These are phyloP conservation scores for Caenorhabditis inopinata DNA, from an alignment of 1,140 invertebrate species.

Conservation along the genomic window DNA sequence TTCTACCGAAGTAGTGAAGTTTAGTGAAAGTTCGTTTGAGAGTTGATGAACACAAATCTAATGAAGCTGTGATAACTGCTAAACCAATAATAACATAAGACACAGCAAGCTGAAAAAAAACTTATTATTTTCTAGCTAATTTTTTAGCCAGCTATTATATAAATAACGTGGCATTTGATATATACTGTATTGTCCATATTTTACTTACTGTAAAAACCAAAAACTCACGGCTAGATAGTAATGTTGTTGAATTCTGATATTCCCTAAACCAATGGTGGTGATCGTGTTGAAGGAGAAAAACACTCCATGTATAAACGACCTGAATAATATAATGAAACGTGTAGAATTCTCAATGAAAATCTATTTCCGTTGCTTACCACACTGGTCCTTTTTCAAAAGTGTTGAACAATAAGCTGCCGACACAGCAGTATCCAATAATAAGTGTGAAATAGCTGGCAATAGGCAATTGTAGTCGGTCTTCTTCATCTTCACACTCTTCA, in stretches of 20 bases:
- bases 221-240: slow-evolving; percentile 58
- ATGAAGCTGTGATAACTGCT: slow-evolving; percentile 63
- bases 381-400: slow-evolving; percentile 60
- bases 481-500: slow-evolving; percentile 60
- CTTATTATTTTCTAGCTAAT: too few relatives aligned
- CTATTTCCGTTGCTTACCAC: slow-evolving; percentile 45
- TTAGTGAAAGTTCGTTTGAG: slow-evolving; percentile 65
- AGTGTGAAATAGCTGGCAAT: slow-evolving; percentile 65
- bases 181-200: background rate
- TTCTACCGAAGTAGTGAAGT: slow-evolving; percentile 65
- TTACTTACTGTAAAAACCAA: background rate
- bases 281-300: slow-evolving; percentile 67
- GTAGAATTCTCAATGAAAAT: too few relatives aligned
- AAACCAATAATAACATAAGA: slow-evolving; percentile 65
- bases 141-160: too few relatives aligned
- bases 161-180: too few relatives aligned
- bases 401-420: slow-evolving; percentile 65
- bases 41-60: slow-evolving; percentile 63
- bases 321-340: too few relatives aligned
- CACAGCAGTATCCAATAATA: slow-evolving; percentile 64
- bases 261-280: slow-evolving; percentile 64
- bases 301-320: slow-evolving; percentile 65
- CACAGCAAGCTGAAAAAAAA: slow-evolving; percentile 59
- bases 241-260: slow-evolving; percentile 61
- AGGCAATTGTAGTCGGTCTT: slow-evolving; percentile 63